phyloP scores from a whole-genome alignment of 2,797 vertebrate genomes.

The Phataginus tetradactyla region DNA sequence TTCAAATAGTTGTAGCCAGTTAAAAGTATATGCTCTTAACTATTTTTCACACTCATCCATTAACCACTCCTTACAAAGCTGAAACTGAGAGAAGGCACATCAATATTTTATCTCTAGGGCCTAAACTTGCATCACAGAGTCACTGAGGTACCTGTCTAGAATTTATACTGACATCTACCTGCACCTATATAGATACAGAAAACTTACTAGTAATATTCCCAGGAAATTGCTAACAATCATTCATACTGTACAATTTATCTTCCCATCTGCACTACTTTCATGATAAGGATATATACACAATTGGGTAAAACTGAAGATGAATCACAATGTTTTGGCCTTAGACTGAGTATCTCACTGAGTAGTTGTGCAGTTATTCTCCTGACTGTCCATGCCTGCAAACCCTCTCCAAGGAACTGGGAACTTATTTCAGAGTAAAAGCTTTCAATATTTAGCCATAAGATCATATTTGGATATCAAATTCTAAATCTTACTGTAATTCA shows the following conservation, averaged over 20 bases:
- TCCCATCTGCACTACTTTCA: conserved; percentile 17
- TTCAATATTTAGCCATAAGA: neutral
- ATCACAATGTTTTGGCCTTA: neutral
- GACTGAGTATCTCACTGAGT: neutral
- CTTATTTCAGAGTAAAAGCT: conserved; percentile 11
- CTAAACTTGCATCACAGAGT: neutral
- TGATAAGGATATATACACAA: neutral
- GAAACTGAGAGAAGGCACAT: neutral
- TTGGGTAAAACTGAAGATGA: neutral
- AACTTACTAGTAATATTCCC: neutral
- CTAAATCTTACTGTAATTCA: conserved; percentile 50
- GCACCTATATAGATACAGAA: neutral
- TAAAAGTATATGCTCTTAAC: conserved; percentile 20
- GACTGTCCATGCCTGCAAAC: neutral
- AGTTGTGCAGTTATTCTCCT: neutral
- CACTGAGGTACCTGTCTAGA: neutral
- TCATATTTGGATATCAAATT: neutral
- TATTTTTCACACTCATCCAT: conserved; percentile 16
- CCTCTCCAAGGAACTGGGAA: neutral
- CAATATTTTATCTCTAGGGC: neutral
- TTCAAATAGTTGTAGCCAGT: neutral
- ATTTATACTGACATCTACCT: neutral
- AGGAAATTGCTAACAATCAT: neutral
- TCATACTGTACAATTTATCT: neutral
- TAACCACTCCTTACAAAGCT: neutral